Conservation (phyloP, 2,888 invertebrate species). For the Lycaena phlaeas region DNA sequence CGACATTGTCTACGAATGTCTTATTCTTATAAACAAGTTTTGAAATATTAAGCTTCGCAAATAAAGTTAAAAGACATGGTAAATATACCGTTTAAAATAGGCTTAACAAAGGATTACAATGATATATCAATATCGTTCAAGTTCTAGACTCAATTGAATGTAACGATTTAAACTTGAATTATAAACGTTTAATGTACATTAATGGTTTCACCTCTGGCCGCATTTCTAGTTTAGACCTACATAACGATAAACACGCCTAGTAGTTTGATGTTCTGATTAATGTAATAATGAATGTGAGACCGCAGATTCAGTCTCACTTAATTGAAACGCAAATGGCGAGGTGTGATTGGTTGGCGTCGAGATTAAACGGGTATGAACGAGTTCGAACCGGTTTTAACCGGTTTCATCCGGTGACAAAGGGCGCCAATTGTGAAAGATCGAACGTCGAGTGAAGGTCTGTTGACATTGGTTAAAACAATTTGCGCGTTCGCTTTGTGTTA, state of each 20-base stretch:
- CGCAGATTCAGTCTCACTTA: conserved; percentile 46
- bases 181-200: conserved; percentile 3
- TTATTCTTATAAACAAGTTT: too few species aligned
- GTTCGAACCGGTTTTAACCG: conserved; percentile 28
- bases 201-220: conserved; percentile 25
- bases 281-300: conserved; percentile 52
- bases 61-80: too few species aligned
- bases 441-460: conserved; percentile 30
- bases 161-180: conserved; percentile 8
- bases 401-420: conserved; percentile 27
- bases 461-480: conserved; percentile 17
- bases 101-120: too few species aligned
- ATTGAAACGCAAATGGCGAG: conserved; percentile 64
- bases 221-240: conserved; percentile 23
- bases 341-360: conserved; percentile 50
- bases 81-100: too few species aligned
- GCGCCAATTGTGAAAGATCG: conserved; percentile 35
- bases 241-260: conserved; percentile 15
- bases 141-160: too few species aligned
- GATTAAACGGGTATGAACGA: conserved; percentile 37
- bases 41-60: too few species aligned
- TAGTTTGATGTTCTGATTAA: conserved; percentile 33
- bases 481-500: conserved; percentile 7
- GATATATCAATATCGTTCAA: too few species aligned
- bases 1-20: too few species aligned